phyloP scores from a whole-genome alignment of 1,140 invertebrate genomes.

The Drosophila neocordata region DNA sequence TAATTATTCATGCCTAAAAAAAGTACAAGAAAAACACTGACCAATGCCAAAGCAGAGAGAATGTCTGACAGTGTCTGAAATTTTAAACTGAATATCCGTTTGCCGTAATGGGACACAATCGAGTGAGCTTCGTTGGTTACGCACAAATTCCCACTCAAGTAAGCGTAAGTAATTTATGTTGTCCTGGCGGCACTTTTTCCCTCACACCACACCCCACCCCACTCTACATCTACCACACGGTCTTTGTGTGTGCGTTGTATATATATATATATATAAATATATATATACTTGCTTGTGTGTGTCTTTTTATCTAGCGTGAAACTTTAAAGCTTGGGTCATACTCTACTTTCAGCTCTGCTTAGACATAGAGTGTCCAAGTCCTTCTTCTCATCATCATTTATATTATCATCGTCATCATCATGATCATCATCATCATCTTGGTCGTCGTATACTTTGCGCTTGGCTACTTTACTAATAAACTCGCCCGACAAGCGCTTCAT shows the following conservation, averaged over 20 bases:
- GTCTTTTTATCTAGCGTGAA: slow-evolving; percentile 76
- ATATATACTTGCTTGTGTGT: slow-evolving; percentile 10
- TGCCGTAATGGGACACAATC: slow-evolving; percentile 80
- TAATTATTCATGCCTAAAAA: slow-evolving; percentile 75
- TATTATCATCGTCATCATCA: slow-evolving; percentile 24
- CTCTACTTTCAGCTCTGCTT: slow-evolving; percentile 23
- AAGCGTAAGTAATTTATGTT: slow-evolving; percentile 82
- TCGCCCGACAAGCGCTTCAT: slow-evolving; percentile 59
- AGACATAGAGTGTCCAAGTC: slow-evolving; percentile 37
- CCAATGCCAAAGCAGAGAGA: neutral
- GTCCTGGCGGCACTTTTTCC: slow-evolving; percentile 72
- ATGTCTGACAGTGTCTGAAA: slow-evolving; percentile 54
- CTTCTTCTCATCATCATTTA: slow-evolving; percentile 28
- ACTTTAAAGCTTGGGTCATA: slow-evolving; percentile 68
- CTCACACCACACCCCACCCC: no score
- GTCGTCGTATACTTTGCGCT: slow-evolving; percentile 66
- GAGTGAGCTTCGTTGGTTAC: slow-evolving; percentile 80
- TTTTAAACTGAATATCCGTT: slow-evolving; percentile 80
- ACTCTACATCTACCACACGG: neutral
- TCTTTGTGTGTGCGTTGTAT: slow-evolving; percentile 9
- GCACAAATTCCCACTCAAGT: slow-evolving; percentile 82
- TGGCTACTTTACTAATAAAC: slow-evolving; percentile 81
- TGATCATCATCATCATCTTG: slow-evolving; percentile 44
- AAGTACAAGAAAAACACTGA: neutral
- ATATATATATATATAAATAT: neutral